These are phyloP conservation scores for Pao palembangensis DNA, from an alignment of 2,113 vertebrate genomes.

Conservation along the genomic window DNA sequence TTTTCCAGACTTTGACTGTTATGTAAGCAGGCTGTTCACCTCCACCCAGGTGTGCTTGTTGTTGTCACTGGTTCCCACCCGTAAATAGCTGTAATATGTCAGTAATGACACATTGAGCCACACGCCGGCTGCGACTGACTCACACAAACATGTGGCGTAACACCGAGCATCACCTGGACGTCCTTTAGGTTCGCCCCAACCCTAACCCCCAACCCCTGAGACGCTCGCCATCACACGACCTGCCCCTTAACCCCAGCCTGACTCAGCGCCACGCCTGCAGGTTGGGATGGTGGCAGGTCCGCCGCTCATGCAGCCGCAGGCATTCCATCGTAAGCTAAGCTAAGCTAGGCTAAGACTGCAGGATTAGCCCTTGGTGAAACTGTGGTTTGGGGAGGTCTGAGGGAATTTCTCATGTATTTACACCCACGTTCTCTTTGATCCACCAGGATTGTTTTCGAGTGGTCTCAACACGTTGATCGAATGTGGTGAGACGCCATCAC, in stretches of 20 bases:
- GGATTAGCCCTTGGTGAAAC: conserved; percentile 57
- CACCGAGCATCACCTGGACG: conserved; percentile 26
- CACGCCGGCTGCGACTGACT: conserved; percentile 18
- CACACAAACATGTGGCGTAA: conserved; percentile 12
- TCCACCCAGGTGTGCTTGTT: neutral
- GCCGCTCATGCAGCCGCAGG: neutral
- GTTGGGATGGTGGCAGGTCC: neutral
- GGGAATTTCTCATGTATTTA: conserved; percentile 12
- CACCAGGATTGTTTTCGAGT: conserved; percentile 11
- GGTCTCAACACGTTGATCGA: conserved; percentile 28
- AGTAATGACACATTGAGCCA: conserved; percentile 24
- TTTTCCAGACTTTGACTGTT: neutral
- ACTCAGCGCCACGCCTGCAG: conserved; percentile 25
- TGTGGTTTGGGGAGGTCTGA: conserved; percentile 37
- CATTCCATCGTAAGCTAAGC: conserved; percentile 16
- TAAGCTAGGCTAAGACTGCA: conserved; percentile 13
- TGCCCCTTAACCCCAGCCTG: conserved; percentile 23
- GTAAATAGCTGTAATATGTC: conserved; percentile 10
- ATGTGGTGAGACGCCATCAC: conserved; percentile 14
- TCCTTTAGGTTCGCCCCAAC: conserved; percentile 13
- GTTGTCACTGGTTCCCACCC: neutral
- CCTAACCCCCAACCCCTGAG: conserved; percentile 51
- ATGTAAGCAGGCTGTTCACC: conserved; percentile 7
- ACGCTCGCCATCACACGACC: conserved; percentile 36
- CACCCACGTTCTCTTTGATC: conserved; percentile 21